Evolutionary conservation across 2,797 vertebrate genomes (phyloP), one percentile per base, ranked within the genome.

Genomic region (Falco naumanni): DNA sequence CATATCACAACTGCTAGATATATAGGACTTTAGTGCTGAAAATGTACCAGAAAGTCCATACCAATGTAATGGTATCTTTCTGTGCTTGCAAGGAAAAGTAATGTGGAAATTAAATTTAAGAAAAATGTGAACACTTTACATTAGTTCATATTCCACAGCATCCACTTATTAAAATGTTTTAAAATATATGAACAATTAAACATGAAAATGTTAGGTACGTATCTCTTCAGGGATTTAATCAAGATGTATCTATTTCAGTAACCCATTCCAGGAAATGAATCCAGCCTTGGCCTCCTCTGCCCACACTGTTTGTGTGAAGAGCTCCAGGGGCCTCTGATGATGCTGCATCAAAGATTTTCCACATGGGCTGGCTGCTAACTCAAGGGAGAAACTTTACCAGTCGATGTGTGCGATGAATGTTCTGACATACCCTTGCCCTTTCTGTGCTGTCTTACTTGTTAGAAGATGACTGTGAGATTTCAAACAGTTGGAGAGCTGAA

Each of bases 311-410:
- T 94, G 60, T 94, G 83, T 75, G 81, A 84, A 87, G 91, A 60
- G 78, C 61, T 86, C 29, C 18, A 78, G 87, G 81, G 48, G 5
- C 74, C 70, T 85, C 16, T 81, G 71, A 77, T 64, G 66, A 54
- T 89, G 89, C 61, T 90, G 54, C 81, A 57, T 53, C 71, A 69
- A 59, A 75, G 78, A 77, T 87, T 87, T 89, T 95, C 84, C 59
- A 11, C 83, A 39, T 24, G 84, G 77, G 57, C 68, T 95, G 93
- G 92, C 94, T 95, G 91, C 75, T 93, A 94, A 95, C 59, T 92
- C 79, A 50, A 71, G 91, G 95, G 53, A 82, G 76, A 84, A 89
- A 94, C 89, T 84, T 89, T 87, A 93, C 70, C 60, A 66, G 66
- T 65, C 70, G 20, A 1, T 64, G 87, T 93, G 60, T 90, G 85